Percentiles rank a stretch among this genome's conserved stretches.
phyloP scores from a whole-genome alignment of 2,888 invertebrate genomes.

The Galerucella nymphaeae region DNA sequence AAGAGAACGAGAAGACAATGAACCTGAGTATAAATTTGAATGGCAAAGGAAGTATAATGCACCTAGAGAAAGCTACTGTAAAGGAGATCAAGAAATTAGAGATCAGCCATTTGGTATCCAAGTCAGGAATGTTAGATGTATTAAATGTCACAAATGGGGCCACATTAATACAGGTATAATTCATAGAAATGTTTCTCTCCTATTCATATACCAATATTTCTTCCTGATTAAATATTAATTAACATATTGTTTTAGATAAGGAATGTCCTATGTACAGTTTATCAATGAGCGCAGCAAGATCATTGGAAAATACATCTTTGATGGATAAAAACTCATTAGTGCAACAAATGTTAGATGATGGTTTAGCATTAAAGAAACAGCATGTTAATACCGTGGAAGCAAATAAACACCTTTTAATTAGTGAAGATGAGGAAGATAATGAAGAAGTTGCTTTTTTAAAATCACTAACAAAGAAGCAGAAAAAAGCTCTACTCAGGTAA shows the following conservation, averaged over 20 bases:
- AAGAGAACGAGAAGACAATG: slow-evolving; percentile 90
- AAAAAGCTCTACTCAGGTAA: slow-evolving; percentile 88
- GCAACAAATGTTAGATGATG: slow-evolving; percentile 92
- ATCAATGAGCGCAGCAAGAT: slow-evolving; percentile 84
- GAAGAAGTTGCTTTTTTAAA: slow-evolving; percentile 86
- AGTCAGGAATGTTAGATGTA: slow-evolving; percentile 96
- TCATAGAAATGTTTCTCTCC: slow-evolving; percentile 66
- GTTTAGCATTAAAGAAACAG: slow-evolving; percentile 86
- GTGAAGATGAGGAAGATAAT: slow-evolving; percentile 67
- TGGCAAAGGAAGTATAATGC: slow-evolving; percentile 99
- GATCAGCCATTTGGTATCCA: slow-evolving; percentile 99
- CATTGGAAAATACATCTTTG: slow-evolving; percentile 72
- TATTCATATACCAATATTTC: too few species aligned
- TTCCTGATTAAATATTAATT: too few species aligned
- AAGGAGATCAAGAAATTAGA: slow-evolving; percentile 95
- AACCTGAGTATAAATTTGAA: slow-evolving; percentile 98
- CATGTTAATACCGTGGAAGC: slow-evolving; percentile 68
- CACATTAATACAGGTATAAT: slow-evolving; percentile 90
- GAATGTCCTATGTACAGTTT: slow-evolving; percentile 95
- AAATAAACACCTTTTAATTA: slow-evolving; percentile 73
- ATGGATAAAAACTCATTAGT: slow-evolving; percentile 80
- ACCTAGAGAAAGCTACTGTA: slow-evolving; percentile 97
- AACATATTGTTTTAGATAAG: slow-evolving; percentile 74
- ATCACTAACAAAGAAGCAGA: slow-evolving; percentile 87
- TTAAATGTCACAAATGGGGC: slow-evolving; percentile 99